Conservation (phyloP, 2,113 vertebrate species). For the mouse (Mus musculus) region DNA sequence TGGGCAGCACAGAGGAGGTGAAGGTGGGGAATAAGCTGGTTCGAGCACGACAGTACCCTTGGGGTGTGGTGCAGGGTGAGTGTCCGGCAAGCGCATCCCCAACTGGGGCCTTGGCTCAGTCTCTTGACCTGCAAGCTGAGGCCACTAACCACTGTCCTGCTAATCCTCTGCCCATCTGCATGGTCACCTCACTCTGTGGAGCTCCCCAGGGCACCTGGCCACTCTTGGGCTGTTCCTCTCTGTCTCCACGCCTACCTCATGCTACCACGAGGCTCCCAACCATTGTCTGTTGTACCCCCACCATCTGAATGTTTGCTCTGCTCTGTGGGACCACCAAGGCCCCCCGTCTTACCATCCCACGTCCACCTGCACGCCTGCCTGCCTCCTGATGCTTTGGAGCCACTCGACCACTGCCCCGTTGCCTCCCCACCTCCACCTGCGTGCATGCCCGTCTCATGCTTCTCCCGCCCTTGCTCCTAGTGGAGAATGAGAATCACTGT, state of each 20-base stretch:
- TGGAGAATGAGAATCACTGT: slow-evolving; percentile 98
- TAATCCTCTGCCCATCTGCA: neutral
- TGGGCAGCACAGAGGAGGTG: slow-evolving; percentile 97
- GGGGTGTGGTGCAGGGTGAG: slow-evolving; percentile 99
- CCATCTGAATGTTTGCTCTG: neutral
- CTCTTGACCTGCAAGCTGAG: neutral
- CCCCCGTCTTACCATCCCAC: too few relatives aligned
- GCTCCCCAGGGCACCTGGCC: neutral
- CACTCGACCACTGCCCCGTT: neutral
- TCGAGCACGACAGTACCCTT: slow-evolving; percentile 97
- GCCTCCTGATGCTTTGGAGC: neutral
- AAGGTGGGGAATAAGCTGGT: slow-evolving; percentile 99
- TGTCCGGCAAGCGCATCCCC: neutral
- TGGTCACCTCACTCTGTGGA: neutral
- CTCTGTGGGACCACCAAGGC: neutral
- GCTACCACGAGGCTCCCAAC: too few relatives aligned
- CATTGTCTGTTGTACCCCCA: neutral
- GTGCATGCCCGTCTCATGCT: neutral
- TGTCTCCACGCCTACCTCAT: neutral
- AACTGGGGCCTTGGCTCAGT: neutral
- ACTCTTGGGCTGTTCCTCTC: neutral
- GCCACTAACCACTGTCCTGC: neutral
- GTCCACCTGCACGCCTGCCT: neutral
- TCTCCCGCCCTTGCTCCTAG: slow-evolving; percentile 79
- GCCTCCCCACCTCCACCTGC: neutral